phyloP scores from a whole-genome alignment of 2,113 vertebrate genomes.

The Nicator chloris region DNA sequence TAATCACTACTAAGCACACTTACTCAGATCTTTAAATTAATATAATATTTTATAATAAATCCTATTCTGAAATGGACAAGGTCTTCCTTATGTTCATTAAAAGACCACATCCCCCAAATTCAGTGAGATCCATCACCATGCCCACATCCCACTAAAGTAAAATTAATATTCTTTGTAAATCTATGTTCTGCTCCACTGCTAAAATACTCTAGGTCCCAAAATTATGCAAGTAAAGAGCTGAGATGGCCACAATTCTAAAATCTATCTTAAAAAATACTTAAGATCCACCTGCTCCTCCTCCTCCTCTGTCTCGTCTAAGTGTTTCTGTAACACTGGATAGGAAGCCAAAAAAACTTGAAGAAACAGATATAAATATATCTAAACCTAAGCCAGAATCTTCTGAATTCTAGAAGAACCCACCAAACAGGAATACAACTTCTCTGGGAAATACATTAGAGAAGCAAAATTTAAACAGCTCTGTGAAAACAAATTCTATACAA shows the following conservation, averaged over 20 bases:
- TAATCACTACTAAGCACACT: neutral
- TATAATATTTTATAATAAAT: neutral
- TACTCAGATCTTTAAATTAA: neutral
- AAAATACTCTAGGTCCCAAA: neutral
- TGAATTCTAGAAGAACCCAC: neutral
- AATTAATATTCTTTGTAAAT: neutral
- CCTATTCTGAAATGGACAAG: neutral
- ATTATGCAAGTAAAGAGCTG: neutral
- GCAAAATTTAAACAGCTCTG: neutral
- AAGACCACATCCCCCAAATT: neutral
- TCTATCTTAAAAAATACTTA: neutral
- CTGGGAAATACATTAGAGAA: neutral
- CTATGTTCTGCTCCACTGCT: neutral
- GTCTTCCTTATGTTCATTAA: neutral
- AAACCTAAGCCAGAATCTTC: neutral
- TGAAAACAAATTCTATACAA: neutral
- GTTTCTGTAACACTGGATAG: neutral
- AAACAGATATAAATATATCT: neutral
- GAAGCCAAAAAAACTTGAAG: neutral
- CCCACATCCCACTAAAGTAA: neutral
- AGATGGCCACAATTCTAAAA: neutral
- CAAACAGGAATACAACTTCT: neutral
- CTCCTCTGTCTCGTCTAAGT: neutral
- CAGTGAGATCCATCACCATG: neutral
- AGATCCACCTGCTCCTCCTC: neutral